phyloP scores from a whole-genome alignment of 1,140 invertebrate genomes.

The Eurosta solidaginis region DNA sequence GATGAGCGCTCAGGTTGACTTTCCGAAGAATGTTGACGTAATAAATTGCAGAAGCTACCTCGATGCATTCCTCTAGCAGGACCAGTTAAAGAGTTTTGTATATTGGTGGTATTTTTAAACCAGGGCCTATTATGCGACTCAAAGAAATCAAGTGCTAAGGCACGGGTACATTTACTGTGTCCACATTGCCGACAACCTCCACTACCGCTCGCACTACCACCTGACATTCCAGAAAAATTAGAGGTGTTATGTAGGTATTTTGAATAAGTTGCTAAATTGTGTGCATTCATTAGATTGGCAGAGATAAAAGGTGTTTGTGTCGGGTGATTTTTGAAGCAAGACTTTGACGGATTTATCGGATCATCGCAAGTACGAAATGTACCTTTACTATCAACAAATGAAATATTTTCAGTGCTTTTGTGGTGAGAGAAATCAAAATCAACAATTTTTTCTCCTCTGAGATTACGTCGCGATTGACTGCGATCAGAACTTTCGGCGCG shows the following conservation, averaged over 20 bases:
- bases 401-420: slow-evolving; percentile 55
- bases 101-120: slow-evolving; percentile 1
- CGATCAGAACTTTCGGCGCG: slow-evolving; percentile 54
- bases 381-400: slow-evolving; percentile 28
- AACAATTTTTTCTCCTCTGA: slow-evolving; percentile 56
- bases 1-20: slow-evolving; percentile 43
- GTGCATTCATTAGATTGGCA: slow-evolving; percentile 35
- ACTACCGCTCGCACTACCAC: background rate
- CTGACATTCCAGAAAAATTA: background rate
- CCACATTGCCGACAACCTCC: slow-evolving; percentile 52
- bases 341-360: slow-evolving; percentile 57
- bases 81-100: background rate
- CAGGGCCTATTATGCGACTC: slow-evolving; percentile 41
- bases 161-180: slow-evolving; percentile 55
- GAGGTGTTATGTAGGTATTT: slow-evolving; percentile 41
- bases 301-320: slow-evolving; percentile 45
- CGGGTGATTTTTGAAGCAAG: slow-evolving; percentile 54
- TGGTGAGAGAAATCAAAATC: slow-evolving; percentile 60
- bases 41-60: slow-evolving; percentile 54
- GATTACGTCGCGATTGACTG: slow-evolving; percentile 44
- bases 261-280: slow-evolving; percentile 33
- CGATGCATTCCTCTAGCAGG: slow-evolving; percentile 38
- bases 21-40: slow-evolving; percentile 52
- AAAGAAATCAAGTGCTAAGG: slow-evolving; percentile 50
- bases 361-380: background rate